Base-by-base conservation (phyloP, 2,113 vertebrate species). In the Notothenia rossii region DNA sequence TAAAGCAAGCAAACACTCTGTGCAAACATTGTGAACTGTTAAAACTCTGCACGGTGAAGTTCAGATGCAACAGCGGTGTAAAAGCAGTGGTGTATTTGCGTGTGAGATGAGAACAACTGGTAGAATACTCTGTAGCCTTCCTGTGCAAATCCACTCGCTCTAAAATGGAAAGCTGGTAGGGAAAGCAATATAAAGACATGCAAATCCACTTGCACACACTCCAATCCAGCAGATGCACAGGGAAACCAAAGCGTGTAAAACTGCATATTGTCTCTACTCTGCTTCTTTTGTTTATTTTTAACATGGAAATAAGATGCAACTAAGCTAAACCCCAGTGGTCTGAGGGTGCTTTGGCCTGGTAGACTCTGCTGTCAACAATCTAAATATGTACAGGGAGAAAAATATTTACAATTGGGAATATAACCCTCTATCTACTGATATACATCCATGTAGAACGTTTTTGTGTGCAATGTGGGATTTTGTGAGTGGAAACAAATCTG, bases 221-320 rank as follows among this genome's bases (percentile, higher is more conserved):
- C 66, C 82, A 82, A 89, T 86, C 77, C 88, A 88, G 64, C 74
- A 90, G 82, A 84, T 75, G 74, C 77, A 68, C 65, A 25, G 53
- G 66, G 72, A 90, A 86, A 88, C 88, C 74, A 60, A 75, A 78
- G 82, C 53, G 9, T 81, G 86, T 78, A 75, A 83, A 88, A 79
- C 74, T 75, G 81, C 82, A 81, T 59, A 83, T 74, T 84, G 69
- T 89, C 80, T 77, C 79, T 53, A 66, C 82, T 89, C 71, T 51
- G 50, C 75, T 65, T 67, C 74, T 60, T 81, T 86, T 91, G 85
- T 89, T 86, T 91, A 82, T 88, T 77, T 84, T 74, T 60, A 54
- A 51, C 75, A 92, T 91, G 91, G 76, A 92, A 93, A 93, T 92
- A 61, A 91, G 85, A 89, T 85, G 82, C 85, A 86, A 83, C 78